Conservation (phyloP, 2,888 invertebrate genomes). For the Lasiommata megera region DNA sequence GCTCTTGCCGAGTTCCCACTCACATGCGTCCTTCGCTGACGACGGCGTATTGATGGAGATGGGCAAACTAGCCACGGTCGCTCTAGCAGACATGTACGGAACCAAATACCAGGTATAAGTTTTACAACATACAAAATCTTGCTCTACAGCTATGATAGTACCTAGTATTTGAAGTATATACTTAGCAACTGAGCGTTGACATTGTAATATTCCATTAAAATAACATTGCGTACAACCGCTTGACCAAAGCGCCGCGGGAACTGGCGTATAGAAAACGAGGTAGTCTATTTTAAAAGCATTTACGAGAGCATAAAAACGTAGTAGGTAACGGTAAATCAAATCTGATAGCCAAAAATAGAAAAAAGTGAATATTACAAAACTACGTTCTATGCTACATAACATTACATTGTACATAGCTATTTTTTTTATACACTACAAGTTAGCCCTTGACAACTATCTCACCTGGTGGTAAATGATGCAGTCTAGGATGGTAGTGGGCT, state of each 20-base stretch:
- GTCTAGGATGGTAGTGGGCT: too few species aligned
- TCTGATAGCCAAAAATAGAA: background rate
- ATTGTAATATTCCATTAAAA: background rate
- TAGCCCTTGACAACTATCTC: too few species aligned
- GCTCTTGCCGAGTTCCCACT: slow-evolving; percentile 82
- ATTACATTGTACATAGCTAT: too few species aligned
- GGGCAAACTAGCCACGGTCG: slow-evolving; percentile 82
- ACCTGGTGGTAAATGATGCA: too few species aligned
- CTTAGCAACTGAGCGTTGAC: background rate
- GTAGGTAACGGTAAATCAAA: background rate
- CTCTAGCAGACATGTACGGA: slow-evolving; percentile 83
- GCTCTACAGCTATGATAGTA: background rate
- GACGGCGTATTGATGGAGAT: slow-evolving; percentile 81
- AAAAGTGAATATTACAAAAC: too few species aligned
- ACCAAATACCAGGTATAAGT: slow-evolving; percentile 80
- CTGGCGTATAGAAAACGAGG: background rate
- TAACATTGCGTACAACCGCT: slow-evolving; percentile 2
- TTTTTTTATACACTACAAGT: too few species aligned
- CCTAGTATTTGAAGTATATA: background rate
- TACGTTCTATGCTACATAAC: too few species aligned
- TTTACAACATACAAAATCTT: background rate
- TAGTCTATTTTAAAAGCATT: slow-evolving; percentile 8
- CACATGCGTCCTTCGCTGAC: slow-evolving; percentile 71
- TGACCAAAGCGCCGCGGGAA: slow-evolving; percentile 1
- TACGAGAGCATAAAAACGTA: slow-evolving; percentile 1